phyloP scores from a whole-genome alignment of 2,113 vertebrate genomes.

The Cryptomyrus ogoouensis region DNA sequence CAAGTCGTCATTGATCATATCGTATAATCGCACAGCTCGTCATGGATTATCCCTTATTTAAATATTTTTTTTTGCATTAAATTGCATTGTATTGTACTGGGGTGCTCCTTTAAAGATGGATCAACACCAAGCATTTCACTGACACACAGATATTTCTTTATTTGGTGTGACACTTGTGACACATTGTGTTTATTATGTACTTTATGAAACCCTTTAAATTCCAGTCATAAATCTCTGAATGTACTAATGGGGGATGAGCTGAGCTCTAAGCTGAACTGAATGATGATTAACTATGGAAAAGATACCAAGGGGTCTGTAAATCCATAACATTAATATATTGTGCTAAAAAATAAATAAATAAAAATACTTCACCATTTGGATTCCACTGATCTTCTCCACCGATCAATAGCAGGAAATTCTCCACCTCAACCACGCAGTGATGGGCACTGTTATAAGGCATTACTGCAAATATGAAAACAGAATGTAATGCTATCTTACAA shows the following conservation, averaged over 20 bases:
- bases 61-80: not conserved
- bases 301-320: not conserved
- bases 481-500: constrained; percentile 19
- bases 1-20: not conserved
- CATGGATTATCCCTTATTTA: not conserved
- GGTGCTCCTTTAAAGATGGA: not conserved
- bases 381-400: constrained; percentile 99
- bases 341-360: not conserved
- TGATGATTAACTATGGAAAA: not conserved
- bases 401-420: constrained; percentile 93
- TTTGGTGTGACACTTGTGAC: not conserved
- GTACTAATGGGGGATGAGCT: not conserved
- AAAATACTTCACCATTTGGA: constrained; percentile 78
- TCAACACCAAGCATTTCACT: not conserved
- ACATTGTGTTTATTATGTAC: not conserved
- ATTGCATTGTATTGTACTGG: not conserved
- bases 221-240: not conserved
- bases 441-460: constrained; percentile 99
- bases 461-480: constrained; percentile 67
- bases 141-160: not conserved
- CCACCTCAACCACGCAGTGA: constrained; percentile 97
- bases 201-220: not conserved
- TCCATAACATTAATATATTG: not conserved
- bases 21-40: not conserved
- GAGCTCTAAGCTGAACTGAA: not conserved